Evolutionary conservation across 2,113 vertebrate genomes (phyloP).

Genomic region (Leptodactylus fuscus): DNA sequence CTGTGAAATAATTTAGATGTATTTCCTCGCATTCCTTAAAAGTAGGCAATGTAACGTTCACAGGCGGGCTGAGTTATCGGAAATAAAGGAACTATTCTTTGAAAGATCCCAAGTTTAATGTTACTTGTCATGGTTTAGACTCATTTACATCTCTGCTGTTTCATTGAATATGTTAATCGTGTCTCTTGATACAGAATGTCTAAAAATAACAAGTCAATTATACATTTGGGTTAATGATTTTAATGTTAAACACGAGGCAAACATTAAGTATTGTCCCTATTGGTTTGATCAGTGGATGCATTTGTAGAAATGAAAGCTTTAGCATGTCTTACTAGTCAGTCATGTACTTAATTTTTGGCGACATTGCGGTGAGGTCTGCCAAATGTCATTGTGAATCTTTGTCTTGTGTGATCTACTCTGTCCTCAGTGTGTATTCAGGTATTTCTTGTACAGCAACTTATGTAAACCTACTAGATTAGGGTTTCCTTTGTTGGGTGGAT

Average conservation of each 20-base stretch:
- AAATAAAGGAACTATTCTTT: background rate
- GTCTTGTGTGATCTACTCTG: no score
- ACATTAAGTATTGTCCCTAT: slow-evolving; percentile 40
- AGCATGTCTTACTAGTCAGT: background rate
- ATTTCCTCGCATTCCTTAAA: background rate
- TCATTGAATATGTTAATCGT: slow-evolving; percentile 43
- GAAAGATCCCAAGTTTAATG: slow-evolving; percentile 13
- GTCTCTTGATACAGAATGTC: slow-evolving; percentile 28
- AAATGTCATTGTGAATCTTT: no score
- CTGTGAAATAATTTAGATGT: background rate
- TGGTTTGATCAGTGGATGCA: background rate
- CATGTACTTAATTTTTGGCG: background rate
- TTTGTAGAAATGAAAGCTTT: slow-evolving; percentile 5
- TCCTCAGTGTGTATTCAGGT: no score
- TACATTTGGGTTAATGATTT: slow-evolving; percentile 51
- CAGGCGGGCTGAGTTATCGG: background rate
- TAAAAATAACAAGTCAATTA: slow-evolving; percentile 54
- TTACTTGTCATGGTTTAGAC: slow-evolving; percentile 38
- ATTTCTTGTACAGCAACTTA: no score
- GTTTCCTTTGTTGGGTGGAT: no score
- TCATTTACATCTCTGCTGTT: slow-evolving; percentile 49
- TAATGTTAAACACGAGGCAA: slow-evolving; percentile 49
- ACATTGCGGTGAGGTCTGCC: no score
- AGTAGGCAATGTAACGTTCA: background rate
- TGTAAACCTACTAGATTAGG: no score